Evolutionary conservation across 2,113 vertebrate genomes (phyloP), one percentile per base, ranked within the genome.

Genomic region (Dromas ardeola): DNA sequence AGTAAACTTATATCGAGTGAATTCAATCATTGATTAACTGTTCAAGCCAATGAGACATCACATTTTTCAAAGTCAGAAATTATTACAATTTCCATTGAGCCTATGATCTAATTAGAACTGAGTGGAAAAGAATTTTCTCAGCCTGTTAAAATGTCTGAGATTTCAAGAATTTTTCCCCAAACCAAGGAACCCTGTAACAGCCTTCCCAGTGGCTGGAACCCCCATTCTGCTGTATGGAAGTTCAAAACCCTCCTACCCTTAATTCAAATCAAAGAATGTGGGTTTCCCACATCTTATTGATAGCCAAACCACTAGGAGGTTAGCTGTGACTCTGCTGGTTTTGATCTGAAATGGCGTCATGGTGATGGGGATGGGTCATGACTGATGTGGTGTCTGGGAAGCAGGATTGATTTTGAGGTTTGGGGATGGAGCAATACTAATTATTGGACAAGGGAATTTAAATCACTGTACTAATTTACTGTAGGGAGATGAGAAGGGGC

Each of bases 11-110:
- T 74, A 96, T 96, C 0, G 61, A 96, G 62, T 91, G 88, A 96
- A 95, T 95, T 95, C 88, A 94, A 27, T 93, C 88, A 97, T 96
- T 97, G 97, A 97, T 96, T 96, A 97, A 65, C 93, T 97, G 97
- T 87, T 96, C 88, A 87, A 96, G 50, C 26, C 94, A 97, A 97
- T 97, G 70, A 97, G 74, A 95, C 58, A 91, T 85, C 93, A 89
- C 91, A 95, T 96, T 96, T 97, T 97, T 97, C 96, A 96, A 95
- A 95, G 95, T 95, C 97, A 95, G 86, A 93, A 97, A 93, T 95
- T 94, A 96, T 97, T 97, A 95, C 72, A 45, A 94, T 93, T 94
- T 94, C 94, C 84, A 93, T 69, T 93, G 91, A 94, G 52, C 25
- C 73, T 85, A 62, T 53, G 73, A 89, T 79, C 27, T 94, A 94